Evolutionary conservation across 2,888 invertebrate genomes (phyloP).

Genomic region (Eupithecia pulchellata): DNA sequence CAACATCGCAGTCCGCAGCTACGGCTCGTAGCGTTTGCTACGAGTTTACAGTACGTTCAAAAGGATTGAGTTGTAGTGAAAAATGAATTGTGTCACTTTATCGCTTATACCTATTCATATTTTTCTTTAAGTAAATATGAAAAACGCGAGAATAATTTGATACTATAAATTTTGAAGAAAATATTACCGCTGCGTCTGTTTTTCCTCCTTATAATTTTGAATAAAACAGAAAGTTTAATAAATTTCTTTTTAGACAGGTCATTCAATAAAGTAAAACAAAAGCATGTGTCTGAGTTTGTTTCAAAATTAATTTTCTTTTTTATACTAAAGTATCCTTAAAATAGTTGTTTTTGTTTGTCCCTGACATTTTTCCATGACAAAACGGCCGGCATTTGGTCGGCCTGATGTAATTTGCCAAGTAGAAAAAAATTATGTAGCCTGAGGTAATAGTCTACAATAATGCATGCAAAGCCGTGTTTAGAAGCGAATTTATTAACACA

Average conservation of each 20-base stretch:
- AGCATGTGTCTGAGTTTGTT: background rate
- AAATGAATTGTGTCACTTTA: background rate
- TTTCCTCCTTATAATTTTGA: background rate
- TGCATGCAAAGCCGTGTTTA: background rate
- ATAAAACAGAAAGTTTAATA: background rate
- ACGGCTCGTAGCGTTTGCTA: conserved; percentile 3
- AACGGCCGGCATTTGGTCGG: too few species aligned
- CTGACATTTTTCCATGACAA: too few species aligned
- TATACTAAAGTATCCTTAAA: background rate
- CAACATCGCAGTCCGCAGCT: background rate
- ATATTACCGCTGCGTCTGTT: background rate
- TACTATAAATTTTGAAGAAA: background rate
- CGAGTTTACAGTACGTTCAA: background rate
- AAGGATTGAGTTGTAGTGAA: background rate
- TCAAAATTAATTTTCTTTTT: background rate
- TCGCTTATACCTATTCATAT: background rate
- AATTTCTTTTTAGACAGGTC: background rate
- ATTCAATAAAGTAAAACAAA: background rate
- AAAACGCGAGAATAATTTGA: background rate
- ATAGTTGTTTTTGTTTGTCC: too few species aligned
- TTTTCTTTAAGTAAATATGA: background rate
- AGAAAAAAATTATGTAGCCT: too few species aligned
- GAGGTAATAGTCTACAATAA: too few species aligned
- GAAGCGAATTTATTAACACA: background rate
- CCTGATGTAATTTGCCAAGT: too few species aligned